Conservation (phyloP, 2,888 invertebrate genomes). For the Tachystola acroxantha region DNA sequence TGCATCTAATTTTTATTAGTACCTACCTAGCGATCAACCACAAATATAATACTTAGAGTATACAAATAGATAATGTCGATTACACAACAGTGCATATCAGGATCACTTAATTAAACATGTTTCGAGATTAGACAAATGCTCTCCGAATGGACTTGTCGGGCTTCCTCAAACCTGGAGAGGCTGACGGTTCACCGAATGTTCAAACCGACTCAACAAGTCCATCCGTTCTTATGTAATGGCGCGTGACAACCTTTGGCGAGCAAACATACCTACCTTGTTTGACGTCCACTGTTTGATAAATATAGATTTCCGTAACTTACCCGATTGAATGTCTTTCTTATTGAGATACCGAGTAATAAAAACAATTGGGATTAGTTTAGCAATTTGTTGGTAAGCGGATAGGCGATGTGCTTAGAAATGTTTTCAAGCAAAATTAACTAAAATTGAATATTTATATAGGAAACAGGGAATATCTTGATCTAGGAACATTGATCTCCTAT, state of each 20-base stretch:
- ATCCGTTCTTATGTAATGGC: constrained; percentile 41
- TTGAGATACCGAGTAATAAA: constrained; percentile 11
- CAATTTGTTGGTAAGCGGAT: neutral
- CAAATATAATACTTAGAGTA: too few relatives aligned
- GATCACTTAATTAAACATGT: too few relatives aligned
- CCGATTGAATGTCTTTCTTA: constrained; percentile 10
- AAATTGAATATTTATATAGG: too few relatives aligned
- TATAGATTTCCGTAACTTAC: constrained; percentile 15
- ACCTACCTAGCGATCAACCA: too few relatives aligned
- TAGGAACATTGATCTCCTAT: too few relatives aligned
- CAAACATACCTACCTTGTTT: constrained; percentile 28
- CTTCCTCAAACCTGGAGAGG: constrained; percentile 7
- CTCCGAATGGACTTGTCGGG: constrained; percentile 12
- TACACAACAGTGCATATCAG: too few relatives aligned
- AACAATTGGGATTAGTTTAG: constrained; percentile 12
- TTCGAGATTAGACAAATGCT: constrained; percentile 21
- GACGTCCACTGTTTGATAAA: constrained; percentile 18
- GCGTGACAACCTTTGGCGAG: constrained; percentile 32
- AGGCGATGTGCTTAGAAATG: too few relatives aligned
- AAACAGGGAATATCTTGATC: too few relatives aligned
- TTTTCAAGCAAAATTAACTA: too few relatives aligned
- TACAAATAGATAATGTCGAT: too few relatives aligned
- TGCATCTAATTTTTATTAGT: too few relatives aligned
- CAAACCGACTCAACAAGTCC: constrained; percentile 14
- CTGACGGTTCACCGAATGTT: constrained; percentile 26